Percentiles rank a stretch among this genome's conserved stretches.
phyloP scores from a whole-genome alignment of 2,888 invertebrate genomes.

The Drosophila antonietae region DNA sequence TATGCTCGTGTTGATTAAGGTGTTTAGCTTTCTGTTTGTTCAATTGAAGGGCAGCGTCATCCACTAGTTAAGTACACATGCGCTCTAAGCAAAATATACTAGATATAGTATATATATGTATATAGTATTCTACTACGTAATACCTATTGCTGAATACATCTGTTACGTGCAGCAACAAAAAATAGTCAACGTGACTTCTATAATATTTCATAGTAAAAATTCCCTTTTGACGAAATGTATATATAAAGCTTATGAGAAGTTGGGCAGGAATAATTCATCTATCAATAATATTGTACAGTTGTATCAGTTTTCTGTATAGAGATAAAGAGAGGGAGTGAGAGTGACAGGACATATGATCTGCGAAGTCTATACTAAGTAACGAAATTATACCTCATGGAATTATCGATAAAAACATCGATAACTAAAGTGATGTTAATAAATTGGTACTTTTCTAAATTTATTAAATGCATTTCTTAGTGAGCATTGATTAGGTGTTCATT shows the following conservation, averaged over 20 bases:
- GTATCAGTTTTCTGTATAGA: conserved; percentile 25
- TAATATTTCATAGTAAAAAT: conserved; percentile 29
- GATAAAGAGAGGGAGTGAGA: background rate
- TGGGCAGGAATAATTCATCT: background rate
- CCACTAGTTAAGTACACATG: conserved; percentile 4
- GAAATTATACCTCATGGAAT: background rate
- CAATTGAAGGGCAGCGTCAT: conserved; percentile 39
- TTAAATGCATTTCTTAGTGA: background rate
- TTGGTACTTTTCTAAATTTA: too few species aligned
- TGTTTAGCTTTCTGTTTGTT: conserved; percentile 36
- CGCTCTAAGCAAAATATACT: background rate
- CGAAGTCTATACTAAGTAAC: background rate
- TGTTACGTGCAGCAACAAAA: conserved; percentile 50
- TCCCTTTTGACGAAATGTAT: conserved; percentile 1
- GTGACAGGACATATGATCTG: background rate
- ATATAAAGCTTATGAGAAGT: conserved; percentile 5
- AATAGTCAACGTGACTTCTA: conserved; percentile 65
- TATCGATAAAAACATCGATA: background rate
- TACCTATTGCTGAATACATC: conserved; percentile 11
- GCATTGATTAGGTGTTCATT: background rate
- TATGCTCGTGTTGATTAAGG: conserved; percentile 24
- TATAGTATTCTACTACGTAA: conserved; percentile 10
- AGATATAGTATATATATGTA: background rate
- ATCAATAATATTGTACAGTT: conserved; percentile 13
- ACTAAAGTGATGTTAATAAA: too few species aligned